Evolutionary conservation across 2,113 vertebrate species (phyloP).

Genomic region (Trinectes maculatus): DNA sequence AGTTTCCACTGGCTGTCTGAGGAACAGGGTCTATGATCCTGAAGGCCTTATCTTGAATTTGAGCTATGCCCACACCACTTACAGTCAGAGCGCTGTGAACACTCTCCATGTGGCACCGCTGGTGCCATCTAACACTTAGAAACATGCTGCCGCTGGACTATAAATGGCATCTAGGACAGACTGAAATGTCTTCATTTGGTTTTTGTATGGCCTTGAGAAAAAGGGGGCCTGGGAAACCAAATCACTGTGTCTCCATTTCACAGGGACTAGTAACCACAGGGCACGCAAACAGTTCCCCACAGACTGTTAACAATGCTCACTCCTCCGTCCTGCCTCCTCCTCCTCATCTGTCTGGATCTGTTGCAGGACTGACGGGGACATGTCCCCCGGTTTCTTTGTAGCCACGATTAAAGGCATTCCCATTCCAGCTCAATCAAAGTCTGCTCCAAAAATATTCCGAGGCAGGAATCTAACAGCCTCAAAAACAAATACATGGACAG

Average conservation of each 20-base stretch:
- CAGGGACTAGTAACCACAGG: conserved; percentile 75
- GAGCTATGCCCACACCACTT: conserved; percentile 57
- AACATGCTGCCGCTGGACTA: conserved; percentile 38
- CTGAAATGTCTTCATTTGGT: conserved; percentile 69
- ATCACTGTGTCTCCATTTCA: conserved; percentile 77
- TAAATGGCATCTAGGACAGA: conserved; percentile 56
- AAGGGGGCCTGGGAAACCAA: conserved; percentile 74
- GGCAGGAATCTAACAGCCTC: conserved; percentile 70
- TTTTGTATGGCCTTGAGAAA: conserved; percentile 66
- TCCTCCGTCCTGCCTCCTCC: conserved; percentile 63
- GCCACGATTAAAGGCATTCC: conserved; percentile 82
- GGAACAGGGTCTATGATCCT: conserved; percentile 55
- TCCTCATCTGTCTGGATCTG: conserved; percentile 72
- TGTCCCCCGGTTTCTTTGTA: conserved; percentile 77
- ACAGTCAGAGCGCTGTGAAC: conserved; percentile 59
- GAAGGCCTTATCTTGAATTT: conserved; percentile 72
- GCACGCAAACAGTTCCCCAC: conserved; percentile 75
- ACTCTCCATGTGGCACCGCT: conserved; percentile 52
- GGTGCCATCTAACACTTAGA: conserved; percentile 58
- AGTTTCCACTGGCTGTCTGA: conserved; percentile 37
- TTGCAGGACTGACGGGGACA: conserved; percentile 69
- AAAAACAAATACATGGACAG: conserved; percentile 76
- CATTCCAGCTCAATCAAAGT: conserved; percentile 75
- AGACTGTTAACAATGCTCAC: conserved; percentile 79
- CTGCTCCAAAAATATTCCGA: conserved; percentile 77